Conservation (phyloP, 2,888 invertebrate species). For the Cheilosia vernalis region DNA sequence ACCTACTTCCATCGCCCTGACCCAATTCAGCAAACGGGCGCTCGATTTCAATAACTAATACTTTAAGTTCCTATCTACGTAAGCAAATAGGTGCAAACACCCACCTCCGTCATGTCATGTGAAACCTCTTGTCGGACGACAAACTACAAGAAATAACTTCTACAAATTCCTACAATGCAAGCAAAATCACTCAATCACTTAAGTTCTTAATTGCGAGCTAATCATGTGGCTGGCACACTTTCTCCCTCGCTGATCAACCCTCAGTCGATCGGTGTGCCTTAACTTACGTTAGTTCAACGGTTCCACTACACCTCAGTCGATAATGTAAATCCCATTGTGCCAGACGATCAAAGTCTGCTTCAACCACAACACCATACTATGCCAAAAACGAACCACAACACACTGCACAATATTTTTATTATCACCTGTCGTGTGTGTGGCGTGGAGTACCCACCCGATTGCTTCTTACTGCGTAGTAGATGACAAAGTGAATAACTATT, state of each 20-base stretch:
- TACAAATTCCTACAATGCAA: background rate
- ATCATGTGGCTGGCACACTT: background rate
- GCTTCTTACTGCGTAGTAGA: constrained; percentile 47
- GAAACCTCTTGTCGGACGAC: background rate
- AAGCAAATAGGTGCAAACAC: background rate
- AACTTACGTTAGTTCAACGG: background rate
- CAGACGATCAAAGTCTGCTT: constrained; percentile 70
- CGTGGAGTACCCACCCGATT: background rate
- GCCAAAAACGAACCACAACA: constrained; percentile 27
- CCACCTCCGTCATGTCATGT: background rate
- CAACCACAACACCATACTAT: constrained; percentile 12
- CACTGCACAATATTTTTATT: constrained; percentile 45
- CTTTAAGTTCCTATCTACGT: no score
- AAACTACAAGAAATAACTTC: background rate
- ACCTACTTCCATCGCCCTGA: no score
- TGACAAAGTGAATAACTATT: constrained; percentile 34
- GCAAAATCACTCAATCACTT: constrained; percentile 7
- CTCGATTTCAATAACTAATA: no score
- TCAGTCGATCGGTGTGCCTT: background rate
- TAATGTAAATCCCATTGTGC: constrained; percentile 56
- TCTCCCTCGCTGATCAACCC: background rate
- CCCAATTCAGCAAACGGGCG: no score
- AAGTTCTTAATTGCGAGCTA: constrained; percentile 11
- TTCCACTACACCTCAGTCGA: background rate
- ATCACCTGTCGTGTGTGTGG: constrained; percentile 55